Percentiles rank a stretch among this genome's conserved stretches.
These are phyloP conservation scores for Spodoptera frugiperda DNA, from an alignment of 1,140 invertebrate species.

Conservation along the genomic window DNA sequence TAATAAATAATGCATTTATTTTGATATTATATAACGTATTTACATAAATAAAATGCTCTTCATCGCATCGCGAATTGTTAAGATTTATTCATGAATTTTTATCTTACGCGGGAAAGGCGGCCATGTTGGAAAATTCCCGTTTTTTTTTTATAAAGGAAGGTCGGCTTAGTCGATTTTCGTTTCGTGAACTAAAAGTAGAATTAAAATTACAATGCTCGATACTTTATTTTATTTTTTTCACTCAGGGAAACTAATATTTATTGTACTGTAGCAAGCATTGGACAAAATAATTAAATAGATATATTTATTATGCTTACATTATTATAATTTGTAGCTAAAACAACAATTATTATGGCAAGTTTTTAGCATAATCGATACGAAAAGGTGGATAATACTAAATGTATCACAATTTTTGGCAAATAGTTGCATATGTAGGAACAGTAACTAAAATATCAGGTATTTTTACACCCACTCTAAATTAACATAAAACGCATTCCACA, in stretches of 20 bases:
- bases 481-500: conserved; percentile 33
- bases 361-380: conserved; percentile 39
- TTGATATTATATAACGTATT: conserved; percentile 22
- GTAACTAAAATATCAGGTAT: conserved; percentile 42
- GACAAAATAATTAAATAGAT: background rate
- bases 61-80: conserved; percentile 69
- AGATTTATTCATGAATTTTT: conserved; percentile 51
- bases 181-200: conserved; percentile 67
- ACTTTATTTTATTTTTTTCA: conserved; percentile 61
- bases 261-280: conserved; percentile 2
- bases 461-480: conserved; percentile 10
- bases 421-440: conserved; percentile 48
- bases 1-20: conserved; percentile 30
- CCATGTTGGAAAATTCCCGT: background rate
- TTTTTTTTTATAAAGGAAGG: conserved; percentile 66
- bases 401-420: conserved; percentile 49
- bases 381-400: conserved; percentile 26
- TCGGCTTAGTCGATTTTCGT: conserved; percentile 72
- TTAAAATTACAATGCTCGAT: conserved; percentile 73
- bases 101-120: conserved; percentile 17
- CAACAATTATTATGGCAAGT: conserved; percentile 50
- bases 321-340: conserved; percentile 38
- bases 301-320: conserved; percentile 41
- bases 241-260: conserved; percentile 52
- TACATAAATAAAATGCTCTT: conserved; percentile 68